Conservation (phyloP, 2,888 invertebrate species). For the Eristalis arbustorum region DNA sequence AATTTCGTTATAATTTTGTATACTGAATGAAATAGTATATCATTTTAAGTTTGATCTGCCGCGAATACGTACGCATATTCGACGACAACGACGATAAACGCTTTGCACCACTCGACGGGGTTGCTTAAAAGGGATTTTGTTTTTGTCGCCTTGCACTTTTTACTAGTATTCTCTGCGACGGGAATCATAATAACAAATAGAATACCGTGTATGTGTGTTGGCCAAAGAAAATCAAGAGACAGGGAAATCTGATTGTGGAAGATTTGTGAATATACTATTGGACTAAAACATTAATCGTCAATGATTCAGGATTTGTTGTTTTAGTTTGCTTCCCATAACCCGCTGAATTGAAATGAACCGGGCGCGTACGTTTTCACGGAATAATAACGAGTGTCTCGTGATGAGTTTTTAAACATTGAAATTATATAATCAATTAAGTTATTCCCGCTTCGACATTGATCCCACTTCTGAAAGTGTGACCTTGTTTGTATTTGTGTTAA, state of each 20-base stretch:
- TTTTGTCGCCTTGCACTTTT: constrained; percentile 50
- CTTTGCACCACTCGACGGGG: constrained; percentile 51
- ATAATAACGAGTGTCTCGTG: constrained; percentile 41
- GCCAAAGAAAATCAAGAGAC: constrained; percentile 34
- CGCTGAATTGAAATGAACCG: constrained; percentile 19
- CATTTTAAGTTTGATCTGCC: constrained; percentile 81
- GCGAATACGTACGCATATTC: constrained; percentile 78
- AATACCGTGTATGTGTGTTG: constrained; percentile 15
- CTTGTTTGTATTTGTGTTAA: constrained; percentile 64
- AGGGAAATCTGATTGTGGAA: constrained; percentile 56
- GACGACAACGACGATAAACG: constrained; percentile 60
- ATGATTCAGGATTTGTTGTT: constrained; percentile 29
- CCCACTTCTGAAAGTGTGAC: constrained; percentile 65
- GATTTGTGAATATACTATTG: constrained; percentile 43
- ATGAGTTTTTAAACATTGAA: constrained; percentile 65
- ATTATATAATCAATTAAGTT: constrained; percentile 69
- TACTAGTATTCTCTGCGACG: constrained; percentile 15
- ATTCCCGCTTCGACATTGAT: constrained; percentile 65
- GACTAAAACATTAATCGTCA: constrained; percentile 29
- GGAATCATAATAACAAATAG: constrained; percentile 29
- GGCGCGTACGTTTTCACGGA: constrained; percentile 9
- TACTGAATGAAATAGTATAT: constrained; percentile 80
- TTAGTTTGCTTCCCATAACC: constrained; percentile 41
- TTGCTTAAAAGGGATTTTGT: constrained; percentile 55
- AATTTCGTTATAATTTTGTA: constrained; percentile 80